Base-by-base conservation (phyloP, 1,140 invertebrate species). In the Cydia pomonella region DNA sequence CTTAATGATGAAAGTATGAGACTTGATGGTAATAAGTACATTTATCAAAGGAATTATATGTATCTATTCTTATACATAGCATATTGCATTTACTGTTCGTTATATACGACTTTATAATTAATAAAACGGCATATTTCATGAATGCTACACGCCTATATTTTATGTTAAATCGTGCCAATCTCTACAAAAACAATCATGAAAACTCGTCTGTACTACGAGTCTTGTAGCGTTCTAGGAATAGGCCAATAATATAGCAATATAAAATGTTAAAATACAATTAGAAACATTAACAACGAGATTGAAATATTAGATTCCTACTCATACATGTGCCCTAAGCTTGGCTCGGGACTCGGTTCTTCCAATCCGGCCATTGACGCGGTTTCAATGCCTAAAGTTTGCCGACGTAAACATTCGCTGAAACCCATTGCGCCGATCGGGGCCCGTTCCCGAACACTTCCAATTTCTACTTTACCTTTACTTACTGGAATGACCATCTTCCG, bases 361-460 rank as follows among this genome's bases (percentile, higher is more conserved):
- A 69, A 69, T 69, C 64, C 64, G 29, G 27, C 64, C 64, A 41
- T 69, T 69, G 13, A 38, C 64, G 27, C 33, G 64, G 64, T 69
- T 69, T 38, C 13, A 69, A 38, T 38, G 27, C 64, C 29, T 38
- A 33, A 69, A 69, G 33, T 69, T 69, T 41, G 18, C 64, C 64
- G 29, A 69, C 27, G 64, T 18, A 69, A 69, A 69, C 64, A 69
- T 38, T 69, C 18, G n/a, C n/a, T 27, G 64, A 69, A 10, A 69
- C n/a, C 29, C 64, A 50, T 50, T n/a, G 25, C 38, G 47, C 47
- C 47, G n/a, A 50, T 50, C 47, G 47, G 47, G 41, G 23, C 64
- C 6, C 27, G 21, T 69, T n/a, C 16, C 53, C 53, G 21, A 59
- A 23, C 53, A 23, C 53, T 59, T 7, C 50, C 53, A 23, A 59